A percentile compares a stretch with the other conserved stretches of the same genome.
Conservation (phyloP, 2,888 invertebrate genomes). For the Apamea anceps region DNA sequence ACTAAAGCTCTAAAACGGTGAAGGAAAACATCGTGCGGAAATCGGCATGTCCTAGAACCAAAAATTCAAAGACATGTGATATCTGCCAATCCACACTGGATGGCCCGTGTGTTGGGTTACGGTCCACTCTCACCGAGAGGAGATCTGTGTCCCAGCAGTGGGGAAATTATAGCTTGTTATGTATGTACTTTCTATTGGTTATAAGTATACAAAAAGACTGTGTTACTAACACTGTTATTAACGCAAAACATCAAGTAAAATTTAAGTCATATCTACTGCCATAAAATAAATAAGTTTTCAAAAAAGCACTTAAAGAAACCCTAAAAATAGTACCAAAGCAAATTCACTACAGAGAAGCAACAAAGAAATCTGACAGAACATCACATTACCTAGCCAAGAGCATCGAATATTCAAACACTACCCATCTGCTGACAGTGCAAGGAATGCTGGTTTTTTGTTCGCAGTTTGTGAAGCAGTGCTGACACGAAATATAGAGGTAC, state of each 20-base stretch:
- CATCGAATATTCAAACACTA: constrained; percentile 75
- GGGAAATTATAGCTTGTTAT: too few species aligned
- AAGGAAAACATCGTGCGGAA: too few species aligned
- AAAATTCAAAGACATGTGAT: too few species aligned
- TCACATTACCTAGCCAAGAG: constrained; percentile 61
- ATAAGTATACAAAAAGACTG: not conserved
- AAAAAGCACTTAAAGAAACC: not conserved
- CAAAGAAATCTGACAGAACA: constrained; percentile 48
- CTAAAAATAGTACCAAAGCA: not conserved
- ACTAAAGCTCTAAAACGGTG: too few species aligned
- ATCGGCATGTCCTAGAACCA: too few species aligned
- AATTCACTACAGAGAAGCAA: constrained; percentile 9
- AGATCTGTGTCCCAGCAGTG: too few species aligned
- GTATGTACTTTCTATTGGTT: too few species aligned
- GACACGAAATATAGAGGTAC: not conserved
- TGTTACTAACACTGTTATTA: not conserved
- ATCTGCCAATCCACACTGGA: too few species aligned
- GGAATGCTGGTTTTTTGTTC: constrained; percentile 73
- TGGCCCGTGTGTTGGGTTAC: too few species aligned
- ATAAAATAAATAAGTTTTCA: too few species aligned
- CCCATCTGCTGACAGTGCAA: constrained; percentile 41
- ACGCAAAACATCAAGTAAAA: not conserved
- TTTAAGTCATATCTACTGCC: not conserved
- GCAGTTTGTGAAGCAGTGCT: constrained; percentile 59
- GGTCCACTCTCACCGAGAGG: too few species aligned